Evolutionary conservation across 2,797 vertebrate genomes (phyloP).

Genomic region (Leuciscus waleckii): DNA sequence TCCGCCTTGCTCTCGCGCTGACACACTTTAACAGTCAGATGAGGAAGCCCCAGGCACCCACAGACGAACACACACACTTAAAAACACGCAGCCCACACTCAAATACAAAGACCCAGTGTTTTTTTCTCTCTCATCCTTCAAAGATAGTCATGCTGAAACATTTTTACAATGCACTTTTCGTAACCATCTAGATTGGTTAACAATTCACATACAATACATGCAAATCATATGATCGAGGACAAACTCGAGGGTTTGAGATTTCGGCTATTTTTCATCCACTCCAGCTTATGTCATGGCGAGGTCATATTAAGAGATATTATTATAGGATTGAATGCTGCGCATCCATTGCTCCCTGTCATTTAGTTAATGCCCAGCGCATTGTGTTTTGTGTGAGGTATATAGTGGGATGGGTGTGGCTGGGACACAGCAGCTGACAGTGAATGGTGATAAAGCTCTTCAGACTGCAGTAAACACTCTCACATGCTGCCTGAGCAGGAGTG

Average conservation of each 20-base stretch:
- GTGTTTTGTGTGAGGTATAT: slow-evolving; percentile 57
- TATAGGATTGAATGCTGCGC: slow-evolving; percentile 35
- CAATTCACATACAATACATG: not conserved
- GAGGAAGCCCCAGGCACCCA: slow-evolving; percentile 72
- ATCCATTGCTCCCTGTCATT: slow-evolving; percentile 56
- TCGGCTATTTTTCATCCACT: slow-evolving; percentile 56
- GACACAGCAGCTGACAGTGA: slow-evolving; percentile 56
- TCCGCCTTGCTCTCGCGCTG: slow-evolving; percentile 73
- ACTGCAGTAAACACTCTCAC: slow-evolving; percentile 59
- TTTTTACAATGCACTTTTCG: slow-evolving; percentile 22
- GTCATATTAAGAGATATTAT: slow-evolving; percentile 59
- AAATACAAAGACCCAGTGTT: slow-evolving; percentile 34
- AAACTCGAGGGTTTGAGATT: slow-evolving; percentile 49
- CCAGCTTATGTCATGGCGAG: slow-evolving; percentile 49
- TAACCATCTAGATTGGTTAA: not conserved
- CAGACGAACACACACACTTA: slow-evolving; percentile 47
- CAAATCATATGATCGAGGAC: slow-evolving; percentile 43
- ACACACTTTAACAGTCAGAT: slow-evolving; percentile 78
- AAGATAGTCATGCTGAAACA: not conserved
- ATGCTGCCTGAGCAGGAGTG: slow-evolving; percentile 56
- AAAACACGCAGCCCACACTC: slow-evolving; percentile 32
- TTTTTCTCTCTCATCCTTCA: not conserved
- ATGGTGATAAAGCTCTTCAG: slow-evolving; percentile 56
- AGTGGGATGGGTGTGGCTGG: slow-evolving; percentile 60
- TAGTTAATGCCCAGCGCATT: slow-evolving; percentile 59